Evolutionary conservation across 2,797 vertebrate species (phyloP).

Genomic region (Tauraco hartlaubi): DNA sequence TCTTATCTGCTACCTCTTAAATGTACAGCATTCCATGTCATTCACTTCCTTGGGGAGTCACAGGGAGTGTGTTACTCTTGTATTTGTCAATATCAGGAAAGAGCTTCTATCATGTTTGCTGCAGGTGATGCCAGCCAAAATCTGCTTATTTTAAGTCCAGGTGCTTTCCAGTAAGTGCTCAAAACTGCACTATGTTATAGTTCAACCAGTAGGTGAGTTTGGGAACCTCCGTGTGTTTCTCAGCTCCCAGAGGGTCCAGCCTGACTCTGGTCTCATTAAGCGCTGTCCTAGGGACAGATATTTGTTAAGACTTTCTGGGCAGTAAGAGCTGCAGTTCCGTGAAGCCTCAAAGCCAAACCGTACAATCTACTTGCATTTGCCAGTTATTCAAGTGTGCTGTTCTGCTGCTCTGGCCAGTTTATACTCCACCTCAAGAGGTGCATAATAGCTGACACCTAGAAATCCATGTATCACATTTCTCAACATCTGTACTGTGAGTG

Average conservation of each 20-base stretch:
- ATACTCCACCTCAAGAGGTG: not conserved
- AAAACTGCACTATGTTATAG: not conserved
- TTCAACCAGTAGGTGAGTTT: not conserved
- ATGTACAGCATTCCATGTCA: not conserved
- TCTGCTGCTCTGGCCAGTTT: not conserved
- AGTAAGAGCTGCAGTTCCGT: not conserved
- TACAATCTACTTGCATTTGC: not conserved
- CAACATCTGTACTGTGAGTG: not conserved
- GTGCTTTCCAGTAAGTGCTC: not conserved
- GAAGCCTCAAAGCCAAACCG: not conserved
- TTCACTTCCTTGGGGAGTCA: not conserved
- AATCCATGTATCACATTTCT: not conserved
- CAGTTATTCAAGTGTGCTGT: not conserved
- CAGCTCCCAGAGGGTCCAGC: not conserved
- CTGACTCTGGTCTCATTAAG: not conserved
- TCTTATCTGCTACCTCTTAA: not conserved
- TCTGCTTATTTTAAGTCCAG: not conserved
- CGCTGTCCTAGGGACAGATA: not conserved
- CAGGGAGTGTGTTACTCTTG: not conserved
- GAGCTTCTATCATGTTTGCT: not conserved
- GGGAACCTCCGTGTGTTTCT: not conserved
- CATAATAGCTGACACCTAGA: not conserved
- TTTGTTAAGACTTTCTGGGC: not conserved
- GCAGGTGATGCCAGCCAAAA: not conserved
- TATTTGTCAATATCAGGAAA: not conserved